These are phyloP conservation scores for Metalampra italica DNA, from an alignment of 2,888 invertebrate species.

Conservation along the genomic window DNA sequence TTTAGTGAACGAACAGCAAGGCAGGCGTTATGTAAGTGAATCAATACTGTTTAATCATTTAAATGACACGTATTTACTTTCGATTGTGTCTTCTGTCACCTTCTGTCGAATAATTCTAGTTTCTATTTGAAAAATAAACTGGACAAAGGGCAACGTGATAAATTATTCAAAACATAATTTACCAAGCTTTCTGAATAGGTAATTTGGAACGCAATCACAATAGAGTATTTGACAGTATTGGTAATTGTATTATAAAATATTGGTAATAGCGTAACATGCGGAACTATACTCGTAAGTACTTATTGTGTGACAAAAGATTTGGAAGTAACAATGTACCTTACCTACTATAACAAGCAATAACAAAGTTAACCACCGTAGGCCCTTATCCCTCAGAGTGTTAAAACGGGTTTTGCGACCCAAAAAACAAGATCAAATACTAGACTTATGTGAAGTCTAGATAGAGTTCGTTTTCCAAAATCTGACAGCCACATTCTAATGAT, in stretches of 20 bases:
- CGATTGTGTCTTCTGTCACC: not conserved
- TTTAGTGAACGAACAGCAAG: not conserved
- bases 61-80: not conserved
- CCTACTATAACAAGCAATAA: too few relatives aligned
- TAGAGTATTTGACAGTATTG: not conserved
- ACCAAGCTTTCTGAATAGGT: not conserved
- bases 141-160: not conserved
- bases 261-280: not conserved
- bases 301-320: too few relatives aligned
- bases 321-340: too few relatives aligned
- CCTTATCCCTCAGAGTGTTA: too few relatives aligned
- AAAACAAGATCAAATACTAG: too few relatives aligned
- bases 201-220: not conserved
- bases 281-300: not conserved
- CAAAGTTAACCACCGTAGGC: too few relatives aligned
- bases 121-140: not conserved
- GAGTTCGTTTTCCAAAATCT: too few relatives aligned
- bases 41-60: not conserved
- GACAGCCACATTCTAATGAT: too few relatives aligned
- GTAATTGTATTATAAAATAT: not conserved
- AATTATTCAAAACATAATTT: conserved; percentile 1
- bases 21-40: not conserved
- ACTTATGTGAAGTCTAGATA: too few relatives aligned
- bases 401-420: too few relatives aligned
- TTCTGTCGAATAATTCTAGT: not conserved